Percentiles rank a stretch among this genome's conserved stretches.
phyloP scores from a whole-genome alignment of 2,888 invertebrate species.

The Leptura quadrifasciata region DNA sequence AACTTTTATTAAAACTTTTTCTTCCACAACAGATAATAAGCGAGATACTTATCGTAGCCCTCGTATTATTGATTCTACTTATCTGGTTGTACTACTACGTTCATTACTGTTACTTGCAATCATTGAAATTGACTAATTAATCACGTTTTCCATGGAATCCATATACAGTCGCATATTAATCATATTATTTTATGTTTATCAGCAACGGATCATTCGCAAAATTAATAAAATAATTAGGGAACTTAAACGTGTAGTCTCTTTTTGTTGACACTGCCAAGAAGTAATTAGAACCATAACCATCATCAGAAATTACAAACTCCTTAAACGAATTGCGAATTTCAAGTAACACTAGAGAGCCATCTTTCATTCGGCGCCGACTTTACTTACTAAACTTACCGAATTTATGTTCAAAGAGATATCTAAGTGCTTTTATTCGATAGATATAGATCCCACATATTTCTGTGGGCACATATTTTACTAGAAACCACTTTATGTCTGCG shows the following conservation, averaged over 20 bases:
- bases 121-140: not conserved
- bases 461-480: constrained; percentile 36
- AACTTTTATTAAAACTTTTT: no score
- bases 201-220: not conserved
- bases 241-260: not conserved
- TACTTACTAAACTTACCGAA: constrained; percentile 47
- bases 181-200: no score
- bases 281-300: constrained; percentile 33
- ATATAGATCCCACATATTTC: constrained; percentile 43
- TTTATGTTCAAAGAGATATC: constrained; percentile 47
- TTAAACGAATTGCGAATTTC: constrained; percentile 47
- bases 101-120: not conserved
- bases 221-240: not conserved
- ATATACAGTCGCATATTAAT: no score
- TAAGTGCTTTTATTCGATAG: constrained; percentile 47
- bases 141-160: not conserved
- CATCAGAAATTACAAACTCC: constrained; percentile 45
- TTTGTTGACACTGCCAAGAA: constrained; percentile 5
- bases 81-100: no score
- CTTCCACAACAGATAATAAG: no score
- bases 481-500: constrained; percentile 36
- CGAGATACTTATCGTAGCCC: no score
- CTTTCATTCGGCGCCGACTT: constrained; percentile 46
- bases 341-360: constrained; percentile 44
- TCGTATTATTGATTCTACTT: no score